A percentile compares a stretch with the other conserved stretches of the same genome.
Evolutionary conservation across 1,140 invertebrate species (phyloP).

Genomic region (Aphaenogaster rudis): DNA sequence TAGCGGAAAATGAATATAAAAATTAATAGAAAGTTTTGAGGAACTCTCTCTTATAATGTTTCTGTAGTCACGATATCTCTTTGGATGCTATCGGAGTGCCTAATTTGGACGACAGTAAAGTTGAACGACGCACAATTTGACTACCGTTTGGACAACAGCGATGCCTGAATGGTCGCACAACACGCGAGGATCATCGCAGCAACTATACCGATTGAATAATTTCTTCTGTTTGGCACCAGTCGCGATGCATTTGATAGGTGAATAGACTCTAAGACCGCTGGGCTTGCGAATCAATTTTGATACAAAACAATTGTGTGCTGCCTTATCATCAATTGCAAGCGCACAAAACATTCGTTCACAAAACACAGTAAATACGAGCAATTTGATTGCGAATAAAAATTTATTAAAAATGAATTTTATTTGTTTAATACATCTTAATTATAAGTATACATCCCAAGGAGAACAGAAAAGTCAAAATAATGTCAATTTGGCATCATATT

Average conservation of each 20-base stretch:
- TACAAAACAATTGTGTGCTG: slow-evolving; percentile 27
- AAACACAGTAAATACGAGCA: neutral
- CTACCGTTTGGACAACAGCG: neutral
- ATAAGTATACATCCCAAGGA: too few relatives aligned
- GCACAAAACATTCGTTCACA: slow-evolving; percentile 6
- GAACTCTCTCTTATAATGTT: neutral
- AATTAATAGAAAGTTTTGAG: slow-evolving; percentile 2
- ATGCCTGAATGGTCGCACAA: neutral
- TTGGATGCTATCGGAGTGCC: neutral
- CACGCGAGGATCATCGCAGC: neutral
- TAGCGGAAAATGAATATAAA: neutral
- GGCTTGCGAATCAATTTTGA: slow-evolving; percentile 71
- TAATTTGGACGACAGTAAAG: neutral
- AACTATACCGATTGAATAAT: slow-evolving; percentile 66
- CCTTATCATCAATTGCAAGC: slow-evolving; percentile 55
- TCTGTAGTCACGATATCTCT: neutral
- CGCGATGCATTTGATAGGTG: slow-evolving; percentile 68
- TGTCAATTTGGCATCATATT: too few relatives aligned
- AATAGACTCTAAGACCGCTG: slow-evolving; percentile 66
- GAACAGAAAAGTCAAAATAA: too few relatives aligned
- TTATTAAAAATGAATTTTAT: neutral
- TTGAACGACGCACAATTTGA: neutral
- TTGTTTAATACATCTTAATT: neutral
- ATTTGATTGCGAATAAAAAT: neutral
- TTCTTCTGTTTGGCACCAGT: slow-evolving; percentile 67